Base-by-base conservation (phyloP, 2,888 invertebrate species). In the Agapetus fuscipes region DNA sequence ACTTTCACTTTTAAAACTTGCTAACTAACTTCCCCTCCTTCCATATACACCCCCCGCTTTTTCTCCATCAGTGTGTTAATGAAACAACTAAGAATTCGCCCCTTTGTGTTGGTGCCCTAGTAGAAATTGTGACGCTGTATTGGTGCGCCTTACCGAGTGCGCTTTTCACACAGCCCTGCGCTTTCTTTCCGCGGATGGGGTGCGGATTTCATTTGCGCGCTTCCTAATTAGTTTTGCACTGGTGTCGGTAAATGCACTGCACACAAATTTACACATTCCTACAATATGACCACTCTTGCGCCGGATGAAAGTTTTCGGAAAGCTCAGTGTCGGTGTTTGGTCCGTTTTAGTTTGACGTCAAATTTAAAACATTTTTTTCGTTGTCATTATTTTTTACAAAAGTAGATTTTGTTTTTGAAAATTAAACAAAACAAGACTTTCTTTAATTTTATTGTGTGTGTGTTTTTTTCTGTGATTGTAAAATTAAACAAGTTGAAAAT, bases 391-490 rank as follows among this genome's bases (percentile, higher is more conserved):
- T n/a, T n/a, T n/a, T n/a, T n/a, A n/a, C n/a, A n/a, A n/a, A n/a
- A n/a, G n/a, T n/a, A n/a, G n/a, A n/a, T n/a, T n/a, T n/a, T n/a
- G n/a, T n/a, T n/a, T n/a, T n/a, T n/a, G n/a, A n/a, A n/a, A n/a
- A n/a, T n/a, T n/a, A n/a, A n/a, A n/a, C n/a, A n/a, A n/a, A 26
- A 40, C 30, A 35, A 35, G 30, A 30, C 34, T 40, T 40, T 40
- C n/a, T n/a, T n/a, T n/a, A 35, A n/a, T n/a, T n/a, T n/a, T n/a
- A n/a, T n/a, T n/a, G n/a, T n/a, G n/a, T n/a, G n/a, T n/a, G n/a
- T n/a, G n/a, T n/a, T n/a, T n/a, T n/a, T n/a, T n/a, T n/a, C n/a
- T n/a, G n/a, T n/a, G n/a, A n/a, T n/a, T n/a, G n/a, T n/a, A n/a
- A n/a, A n/a, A n/a, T n/a, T n/a, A n/a, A n/a, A n/a, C n/a, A n/a